Evolutionary conservation across 2,888 invertebrate genomes (phyloP), one percentile per base, ranked within the genome.

Genomic region (Laspeyria flexula): DNA sequence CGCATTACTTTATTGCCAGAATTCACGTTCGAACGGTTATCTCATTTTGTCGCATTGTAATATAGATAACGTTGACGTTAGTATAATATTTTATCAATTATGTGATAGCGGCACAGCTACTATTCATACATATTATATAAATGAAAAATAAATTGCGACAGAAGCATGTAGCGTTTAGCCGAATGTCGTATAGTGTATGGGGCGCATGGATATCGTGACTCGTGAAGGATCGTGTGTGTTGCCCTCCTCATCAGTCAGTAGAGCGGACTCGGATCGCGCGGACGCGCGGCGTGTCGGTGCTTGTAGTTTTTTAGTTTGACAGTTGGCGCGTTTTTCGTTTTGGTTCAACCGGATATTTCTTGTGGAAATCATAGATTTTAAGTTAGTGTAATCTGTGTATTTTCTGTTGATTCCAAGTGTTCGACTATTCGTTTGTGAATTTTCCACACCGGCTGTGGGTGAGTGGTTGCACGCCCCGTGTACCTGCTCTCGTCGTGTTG

Each of bases 291-390:
- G 86, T 84, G 86, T 86, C 80, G 91, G 90, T 92, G 91, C 91
- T 92, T 88, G 90, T 92, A 90, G 90, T 89, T 89, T 90, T 90
- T 91, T 90, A 89, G 88, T 88, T 90, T 92, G 90, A 91, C 91
- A 91, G 88, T 92, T 91, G 91, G 90, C 91, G 91, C 90, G 90
- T 85, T 91, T 90, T 90, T 88, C 83, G 84, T 88, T 90, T 85
- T 78, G 65, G 82, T 87, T 85, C 71, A 82, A 79, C 77, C 82
- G 79, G 76, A 77, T 82, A 83, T 78, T 79, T 86, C 66, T 83
- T 81, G 87, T 88, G 86, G 77, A 90, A 90, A 87, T 83, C 90
- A 90, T 92, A 90, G 90, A 90, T 90, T 89, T 83, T 90, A 88
- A 81, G 86, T 83, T 86, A 83, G 90, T 90, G 90, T 86, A 90